These are phyloP conservation scores for Ancistrus triradiatus DNA, from an alignment of 2,113 vertebrate species.

Conservation along the genomic window DNA sequence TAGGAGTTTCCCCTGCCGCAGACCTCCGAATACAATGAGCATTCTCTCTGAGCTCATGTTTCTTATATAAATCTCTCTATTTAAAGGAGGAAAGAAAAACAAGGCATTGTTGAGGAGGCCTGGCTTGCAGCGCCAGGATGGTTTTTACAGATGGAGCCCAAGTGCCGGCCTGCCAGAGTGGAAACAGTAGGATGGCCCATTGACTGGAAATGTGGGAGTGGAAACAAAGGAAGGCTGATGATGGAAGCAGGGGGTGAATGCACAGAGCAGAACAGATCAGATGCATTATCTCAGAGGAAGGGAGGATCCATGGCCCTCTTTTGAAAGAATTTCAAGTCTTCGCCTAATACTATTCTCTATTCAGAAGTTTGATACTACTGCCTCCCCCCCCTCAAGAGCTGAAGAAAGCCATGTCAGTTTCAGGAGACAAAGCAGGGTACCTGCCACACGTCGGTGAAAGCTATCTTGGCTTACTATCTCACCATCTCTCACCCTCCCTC, in stretches of 20 bases:
- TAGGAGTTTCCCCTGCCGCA: conserved; percentile 53
- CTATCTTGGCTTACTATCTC: conserved; percentile 51
- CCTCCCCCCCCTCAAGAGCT: conserved; percentile 48
- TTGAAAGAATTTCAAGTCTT: neutral
- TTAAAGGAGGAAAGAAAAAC: conserved; percentile 69
- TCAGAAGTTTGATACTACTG: conserved; percentile 9
- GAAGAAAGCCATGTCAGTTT: conserved; percentile 48
- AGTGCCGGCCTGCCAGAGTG: conserved; percentile 59
- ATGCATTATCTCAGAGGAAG: conserved; percentile 16
- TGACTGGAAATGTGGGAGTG: conserved; percentile 49
- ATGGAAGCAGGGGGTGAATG: conserved; percentile 22
- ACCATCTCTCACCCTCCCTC: conserved; percentile 39
- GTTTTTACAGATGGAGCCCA: conserved; percentile 64
- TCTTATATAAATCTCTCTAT: conserved; percentile 65
- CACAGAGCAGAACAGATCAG: conserved; percentile 30
- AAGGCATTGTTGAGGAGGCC: conserved; percentile 65
- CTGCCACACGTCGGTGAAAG: conserved; percentile 53
- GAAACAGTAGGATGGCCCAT: conserved; percentile 53
- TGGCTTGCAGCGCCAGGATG: conserved; percentile 44
- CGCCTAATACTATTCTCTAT: conserved; percentile 6
- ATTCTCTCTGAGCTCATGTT: conserved; percentile 59
- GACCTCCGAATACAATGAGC: conserved; percentile 61
- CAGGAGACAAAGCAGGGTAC: conserved; percentile 46
- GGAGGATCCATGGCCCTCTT: neutral
- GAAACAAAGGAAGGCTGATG: conserved; percentile 39